Conservation (phyloP, 2,888 invertebrate species). For the Coleophora flavipennella region DNA sequence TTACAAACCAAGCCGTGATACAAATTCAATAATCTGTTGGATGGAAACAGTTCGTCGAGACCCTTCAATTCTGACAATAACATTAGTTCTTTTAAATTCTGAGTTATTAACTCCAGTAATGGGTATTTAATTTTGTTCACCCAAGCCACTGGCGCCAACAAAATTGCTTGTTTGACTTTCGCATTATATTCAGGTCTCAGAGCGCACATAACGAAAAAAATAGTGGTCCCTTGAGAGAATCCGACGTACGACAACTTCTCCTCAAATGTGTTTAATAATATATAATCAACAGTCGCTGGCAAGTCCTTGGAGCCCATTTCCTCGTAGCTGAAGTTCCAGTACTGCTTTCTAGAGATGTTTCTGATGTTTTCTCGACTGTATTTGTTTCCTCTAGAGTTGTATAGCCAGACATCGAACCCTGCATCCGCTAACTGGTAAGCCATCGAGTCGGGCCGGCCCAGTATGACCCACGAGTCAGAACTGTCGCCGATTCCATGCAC, state of each 20-base stretch:
- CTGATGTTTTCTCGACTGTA: slow-evolving; percentile 44
- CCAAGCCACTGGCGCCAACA: slow-evolving; percentile 54
- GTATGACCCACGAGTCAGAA: slow-evolving; percentile 54
- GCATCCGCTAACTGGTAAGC: slow-evolving; percentile 43
- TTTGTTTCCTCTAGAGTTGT: slow-evolving; percentile 53
- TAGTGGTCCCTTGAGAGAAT: slow-evolving; percentile 57
- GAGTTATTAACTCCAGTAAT: slow-evolving; percentile 33
- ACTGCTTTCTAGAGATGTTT: slow-evolving; percentile 31
- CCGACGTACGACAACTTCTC: slow-evolving; percentile 47
- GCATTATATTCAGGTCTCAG: slow-evolving; percentile 44
- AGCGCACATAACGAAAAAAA: slow-evolving; percentile 52
- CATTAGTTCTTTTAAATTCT: slow-evolving; percentile 26
- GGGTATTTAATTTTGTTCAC: slow-evolving; percentile 36
- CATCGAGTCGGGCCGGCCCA: slow-evolving; percentile 43
- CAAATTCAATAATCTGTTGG: slow-evolving; percentile 27
- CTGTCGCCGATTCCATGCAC: slow-evolving; percentile 56
- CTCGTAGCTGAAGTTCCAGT: slow-evolving; percentile 57
- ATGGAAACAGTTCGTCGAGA: slow-evolving; percentile 42
- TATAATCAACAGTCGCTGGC: slow-evolving; percentile 48
- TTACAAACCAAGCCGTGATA: slow-evolving; percentile 42
- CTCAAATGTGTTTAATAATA: slow-evolving; percentile 30
- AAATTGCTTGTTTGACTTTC: slow-evolving; percentile 46
- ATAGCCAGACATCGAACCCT: slow-evolving; percentile 55
- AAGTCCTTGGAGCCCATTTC: slow-evolving; percentile 56
- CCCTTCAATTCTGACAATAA: slow-evolving; percentile 28